Percentiles rank a stretch among this genome's conserved stretches.
phyloP scores from a whole-genome alignment of 2,888 invertebrate genomes.

The Ichneumoninae sp. region DNA sequence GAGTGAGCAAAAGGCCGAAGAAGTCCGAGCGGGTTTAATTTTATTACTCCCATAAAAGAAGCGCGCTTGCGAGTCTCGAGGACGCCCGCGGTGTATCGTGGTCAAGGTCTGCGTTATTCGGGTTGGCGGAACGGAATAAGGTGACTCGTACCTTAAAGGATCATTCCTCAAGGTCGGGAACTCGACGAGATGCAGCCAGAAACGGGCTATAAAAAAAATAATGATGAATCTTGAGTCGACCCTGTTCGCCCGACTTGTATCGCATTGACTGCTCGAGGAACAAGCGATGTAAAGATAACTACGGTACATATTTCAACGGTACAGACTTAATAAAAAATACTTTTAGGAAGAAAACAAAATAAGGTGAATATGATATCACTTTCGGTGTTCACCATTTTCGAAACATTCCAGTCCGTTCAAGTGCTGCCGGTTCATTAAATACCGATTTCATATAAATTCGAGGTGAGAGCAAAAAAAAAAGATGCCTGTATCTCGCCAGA shows the following conservation, averaged over 20 bases:
- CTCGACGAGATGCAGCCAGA: conserved; percentile 23
- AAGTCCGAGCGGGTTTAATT: conserved; percentile 48
- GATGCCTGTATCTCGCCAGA: not conserved
- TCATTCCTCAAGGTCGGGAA: conserved; percentile 61
- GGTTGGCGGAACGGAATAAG: conserved; percentile 68
- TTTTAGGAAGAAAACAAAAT: not conserved
- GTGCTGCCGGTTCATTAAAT: not conserved
- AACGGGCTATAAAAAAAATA: conserved; percentile 10
- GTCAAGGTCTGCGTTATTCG: conserved; percentile 78
- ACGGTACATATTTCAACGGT: not conserved
- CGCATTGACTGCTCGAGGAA: not conserved
- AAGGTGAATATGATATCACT: not conserved
- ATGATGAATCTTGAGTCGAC: conserved; percentile 11
- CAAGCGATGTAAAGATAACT: not conserved
- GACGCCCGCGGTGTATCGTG: conserved; percentile 70
- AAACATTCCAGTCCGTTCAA: too few relatives aligned
- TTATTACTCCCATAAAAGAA: conserved; percentile 61
- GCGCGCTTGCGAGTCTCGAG: conserved; percentile 29
- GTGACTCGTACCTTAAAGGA: conserved; percentile 74
- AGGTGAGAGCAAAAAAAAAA: not conserved
- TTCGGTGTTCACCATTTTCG: too few relatives aligned
- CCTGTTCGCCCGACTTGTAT: not conserved
- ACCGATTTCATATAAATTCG: too few relatives aligned
- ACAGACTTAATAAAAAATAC: not conserved
- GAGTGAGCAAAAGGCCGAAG: not conserved